Evolutionary conservation across 2,113 vertebrate genomes (phyloP), one percentile per base, ranked within the genome.

Genomic region (Crotalus tigris): DNA sequence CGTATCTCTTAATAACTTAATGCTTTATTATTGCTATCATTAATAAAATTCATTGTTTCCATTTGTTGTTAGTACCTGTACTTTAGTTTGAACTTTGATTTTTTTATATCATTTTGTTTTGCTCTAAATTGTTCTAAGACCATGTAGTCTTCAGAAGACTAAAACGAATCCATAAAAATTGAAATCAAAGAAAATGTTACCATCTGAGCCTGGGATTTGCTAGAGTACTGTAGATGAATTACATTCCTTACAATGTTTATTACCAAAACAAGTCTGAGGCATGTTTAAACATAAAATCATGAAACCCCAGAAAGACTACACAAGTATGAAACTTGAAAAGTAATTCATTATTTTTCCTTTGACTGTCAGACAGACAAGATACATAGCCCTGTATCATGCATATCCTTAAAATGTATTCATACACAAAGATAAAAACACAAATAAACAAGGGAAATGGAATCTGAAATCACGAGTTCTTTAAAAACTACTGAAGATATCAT

Each of bases 271-370:
- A 75, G 87, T 9, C 15, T 51, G 44, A 86, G 2, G 1, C 92
- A 55, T 90, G 92, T 94, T 53, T 91, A 2, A 93, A 64, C 26
- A 87, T 23, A 95, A 92, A 3, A 19, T 10, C 88, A 87, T 29
- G 55, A 93, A 21, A 53, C 13, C 24, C 55, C 49, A 59, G 53
- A 90, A 92, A 90, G 87, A 17, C 10, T 92, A 26, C 88, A 69
- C 15, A 92, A 33, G 54, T 90, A 33, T 44, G 33, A 81, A 39
- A 39, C 33, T 51, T 61, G 55, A 88, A 92, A 75, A 54, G 9
- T 81, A 81, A 90, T 92, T 53, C 59, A 26, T 58, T 26, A 21
- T 9, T 91, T 57, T 75, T 33, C 15, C 51, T 75, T 64, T 75
- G 49, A 3, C 19, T 33, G 6, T 53, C 46, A 75, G 17, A 54